Percentiles rank a stretch among this genome's conserved stretches.
phyloP scores from a whole-genome alignment of 2,888 invertebrate species.

The Drosophila peninsularis region DNA sequence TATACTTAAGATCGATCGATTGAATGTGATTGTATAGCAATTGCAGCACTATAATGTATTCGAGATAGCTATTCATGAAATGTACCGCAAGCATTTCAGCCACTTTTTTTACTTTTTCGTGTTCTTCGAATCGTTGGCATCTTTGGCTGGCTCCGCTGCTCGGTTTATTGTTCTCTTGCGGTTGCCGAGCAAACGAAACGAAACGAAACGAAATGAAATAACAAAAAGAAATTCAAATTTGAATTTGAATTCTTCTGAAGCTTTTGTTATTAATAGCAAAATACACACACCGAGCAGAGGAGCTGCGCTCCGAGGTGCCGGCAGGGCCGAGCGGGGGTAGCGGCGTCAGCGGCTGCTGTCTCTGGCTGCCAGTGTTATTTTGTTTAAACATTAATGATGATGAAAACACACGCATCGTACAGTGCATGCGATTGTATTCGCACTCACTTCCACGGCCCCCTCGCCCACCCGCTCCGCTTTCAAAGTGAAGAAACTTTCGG shows the following conservation, averaged over 20 bases:
- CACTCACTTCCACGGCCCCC: neutral
- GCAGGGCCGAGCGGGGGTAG: neutral
- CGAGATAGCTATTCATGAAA: constrained; percentile 34
- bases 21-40: constrained; percentile 18
- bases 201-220: constrained; percentile 46
- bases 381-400: constrained; percentile 78
- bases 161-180: constrained; percentile 71
- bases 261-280: constrained; percentile 83
- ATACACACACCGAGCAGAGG: constrained; percentile 70
- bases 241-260: constrained; percentile 73
- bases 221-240: constrained; percentile 43
- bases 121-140: constrained; percentile 35
- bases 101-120: constrained; percentile 23
- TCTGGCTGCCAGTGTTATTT: constrained; percentile 74
- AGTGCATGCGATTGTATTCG: constrained; percentile 47
- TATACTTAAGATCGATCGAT: constrained; percentile 7
- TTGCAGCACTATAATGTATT: constrained; percentile 31
- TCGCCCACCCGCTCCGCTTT: neutral
- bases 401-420: constrained; percentile 65
- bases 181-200: constrained; percentile 61
- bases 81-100: constrained; percentile 59
- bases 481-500: constrained; percentile 35
- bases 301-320: constrained; percentile 5
- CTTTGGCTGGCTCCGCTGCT: constrained; percentile 36
- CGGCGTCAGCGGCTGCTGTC: constrained; percentile 25